Base-by-base conservation (phyloP, 2,797 vertebrate species). In the Mycteria americana region DNA sequence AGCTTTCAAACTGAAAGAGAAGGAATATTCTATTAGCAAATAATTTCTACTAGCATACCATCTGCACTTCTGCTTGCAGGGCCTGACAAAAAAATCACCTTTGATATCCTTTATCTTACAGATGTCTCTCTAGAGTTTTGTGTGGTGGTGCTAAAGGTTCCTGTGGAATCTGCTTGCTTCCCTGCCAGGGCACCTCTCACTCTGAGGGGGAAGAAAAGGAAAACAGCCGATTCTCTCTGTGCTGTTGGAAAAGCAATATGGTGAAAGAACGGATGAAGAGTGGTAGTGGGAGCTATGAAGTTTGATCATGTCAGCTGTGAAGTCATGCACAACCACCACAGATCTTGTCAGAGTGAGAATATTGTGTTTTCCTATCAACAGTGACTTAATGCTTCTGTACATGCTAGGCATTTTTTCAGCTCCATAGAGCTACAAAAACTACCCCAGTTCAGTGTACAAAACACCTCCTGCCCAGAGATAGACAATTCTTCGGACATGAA, bases 1-100 rank as follows among this genome's bases (percentile, higher is more conserved):
- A 92, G 76, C 76, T 90, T 93, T 88, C 82, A 95, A 83, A 76
- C 33, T 4, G 7, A 94, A 89, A 75, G 35, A 85, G 77, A 48
- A 80, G 13, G 6, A 91, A 33, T 69, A 91, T 81, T 85, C 56
- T 62, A 62, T 89, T 60, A 88, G 24, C 19, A 80, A 74, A 75
- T 74, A 30, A 17, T 27, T 94, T 90, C 54, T 94, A n/a, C 23
- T 45, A 45, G 18, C 18, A 25, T 22, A 68, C 39, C 45, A 68
- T 45, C 64, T 83, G 53, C 75, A 54, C 9, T 56, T 91, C 62
- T 92, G 45, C 39, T 56, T 69, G 9, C 0, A 6, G n/a, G 4
- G 14, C 19, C 43, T 54, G 43, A 60, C 18, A 51, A 85, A 94
- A 94, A 88, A 50, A 35, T 79, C 45, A n/a, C 53, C 65, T 87